Percentiles rank a stretch among this genome's conserved stretches.
These are phyloP conservation scores for Xyliphius kryptos DNA, from an alignment of 2,113 vertebrate species.

Conservation along the genomic window DNA sequence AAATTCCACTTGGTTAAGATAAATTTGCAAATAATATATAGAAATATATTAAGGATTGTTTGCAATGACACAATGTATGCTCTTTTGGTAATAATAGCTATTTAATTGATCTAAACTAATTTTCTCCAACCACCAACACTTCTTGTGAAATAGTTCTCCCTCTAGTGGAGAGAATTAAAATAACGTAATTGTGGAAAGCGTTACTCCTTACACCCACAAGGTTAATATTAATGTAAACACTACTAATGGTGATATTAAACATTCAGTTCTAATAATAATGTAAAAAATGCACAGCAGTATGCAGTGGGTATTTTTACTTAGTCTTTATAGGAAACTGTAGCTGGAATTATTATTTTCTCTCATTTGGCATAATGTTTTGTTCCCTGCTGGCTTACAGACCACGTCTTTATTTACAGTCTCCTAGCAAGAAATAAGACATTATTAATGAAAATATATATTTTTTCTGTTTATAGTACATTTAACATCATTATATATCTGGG, in stretches of 20 bases:
- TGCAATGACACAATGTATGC: too few relatives aligned
- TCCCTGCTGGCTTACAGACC: too few relatives aligned
- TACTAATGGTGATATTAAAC: background rate
- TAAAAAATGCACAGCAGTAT: too few relatives aligned
- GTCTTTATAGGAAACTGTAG: too few relatives aligned
- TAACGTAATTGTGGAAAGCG: constrained; percentile 7
- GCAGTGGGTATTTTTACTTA: too few relatives aligned
- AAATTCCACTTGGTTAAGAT: too few relatives aligned
- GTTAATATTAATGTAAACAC: constrained; percentile 7
- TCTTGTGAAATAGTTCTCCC: constrained; percentile 64
- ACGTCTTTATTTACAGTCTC: background rate
- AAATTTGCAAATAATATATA: too few relatives aligned
- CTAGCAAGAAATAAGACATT: background rate
- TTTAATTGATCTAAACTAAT: too few relatives aligned
- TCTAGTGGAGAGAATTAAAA: constrained; percentile 63
- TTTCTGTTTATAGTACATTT: background rate
- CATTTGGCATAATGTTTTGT: too few relatives aligned
- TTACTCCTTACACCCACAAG: constrained; percentile 8
- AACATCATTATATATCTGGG: background rate
- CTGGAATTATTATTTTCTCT: too few relatives aligned
- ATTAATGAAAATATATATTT: background rate
- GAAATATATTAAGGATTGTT: too few relatives aligned
- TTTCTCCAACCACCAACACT: constrained; percentile 13
- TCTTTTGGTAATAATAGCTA: too few relatives aligned
- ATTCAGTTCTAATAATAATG: background rate